Evolutionary conservation across 2,888 invertebrate species (phyloP).

Genomic region (Pyrrhia umbra): DNA sequence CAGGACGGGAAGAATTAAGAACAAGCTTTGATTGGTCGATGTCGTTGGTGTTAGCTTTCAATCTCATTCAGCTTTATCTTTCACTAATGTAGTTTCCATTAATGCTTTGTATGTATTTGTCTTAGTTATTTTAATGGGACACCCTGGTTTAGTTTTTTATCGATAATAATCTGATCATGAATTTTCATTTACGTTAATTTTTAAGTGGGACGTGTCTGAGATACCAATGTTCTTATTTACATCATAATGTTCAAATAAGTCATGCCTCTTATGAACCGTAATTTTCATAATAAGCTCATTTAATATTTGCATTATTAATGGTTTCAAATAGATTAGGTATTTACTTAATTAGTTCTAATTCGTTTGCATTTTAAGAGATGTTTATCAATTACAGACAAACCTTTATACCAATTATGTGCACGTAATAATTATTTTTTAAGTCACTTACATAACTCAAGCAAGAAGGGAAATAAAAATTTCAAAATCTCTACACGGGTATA

Average conservation of each 20-base stretch:
- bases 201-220: constrained; percentile 25
- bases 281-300: constrained; percentile 35
- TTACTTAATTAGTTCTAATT: neutral
- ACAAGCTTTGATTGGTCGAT: constrained; percentile 50
- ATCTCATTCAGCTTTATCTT: constrained; percentile 45
- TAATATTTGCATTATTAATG: constrained; percentile 31
- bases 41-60: constrained; percentile 36
- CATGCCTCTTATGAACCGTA: constrained; percentile 16
- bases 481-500: constrained; percentile 4
- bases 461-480: neutral
- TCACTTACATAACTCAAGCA: neutral
- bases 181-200: constrained; percentile 57
- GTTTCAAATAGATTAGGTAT: neutral
- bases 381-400: neutral
- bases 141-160: constrained; percentile 58
- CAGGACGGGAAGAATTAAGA: constrained; percentile 34
- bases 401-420: neutral
- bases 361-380: no score
- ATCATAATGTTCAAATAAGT: constrained; percentile 38
- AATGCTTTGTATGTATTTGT: constrained; percentile 60
- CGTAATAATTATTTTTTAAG: neutral
- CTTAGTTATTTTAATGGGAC: constrained; percentile 55
- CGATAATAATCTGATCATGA: constrained; percentile 64
- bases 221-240: constrained; percentile 51
- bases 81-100: constrained; percentile 46